Percentiles rank a stretch among this genome's conserved stretches.
phyloP scores from a whole-genome alignment of 2,113 vertebrate species.

The Anolis carolinensis region DNA sequence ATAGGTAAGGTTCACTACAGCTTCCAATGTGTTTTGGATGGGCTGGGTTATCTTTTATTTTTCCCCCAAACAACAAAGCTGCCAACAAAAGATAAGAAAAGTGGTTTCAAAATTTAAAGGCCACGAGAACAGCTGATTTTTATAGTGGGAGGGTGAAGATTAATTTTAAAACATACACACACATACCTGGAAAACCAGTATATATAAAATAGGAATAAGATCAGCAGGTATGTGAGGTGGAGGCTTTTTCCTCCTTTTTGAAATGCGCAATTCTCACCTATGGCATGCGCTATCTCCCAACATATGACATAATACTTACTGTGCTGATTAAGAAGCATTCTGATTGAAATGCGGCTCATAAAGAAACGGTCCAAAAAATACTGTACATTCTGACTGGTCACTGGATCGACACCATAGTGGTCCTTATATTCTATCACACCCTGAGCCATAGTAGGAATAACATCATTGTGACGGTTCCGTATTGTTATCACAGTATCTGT shows the following conservation, averaged over 20 bases:
- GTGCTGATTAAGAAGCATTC: conserved; percentile 98
- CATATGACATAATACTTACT: conserved; percentile 79
- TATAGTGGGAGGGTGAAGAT: neutral
- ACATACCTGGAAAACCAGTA: neutral
- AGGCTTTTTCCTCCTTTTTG: conserved; percentile 3
- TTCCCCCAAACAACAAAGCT: conserved; percentile 95
- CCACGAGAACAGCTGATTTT: neutral
- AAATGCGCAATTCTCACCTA: conserved; percentile 5
- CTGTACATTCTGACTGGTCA: conserved; percentile 96
- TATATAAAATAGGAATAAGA: conserved; percentile 32
- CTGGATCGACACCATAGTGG: conserved; percentile 90
- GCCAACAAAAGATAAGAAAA: conserved; percentile 52
- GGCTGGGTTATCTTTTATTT: conserved; percentile 87
- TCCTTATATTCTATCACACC: conserved; percentile 96
- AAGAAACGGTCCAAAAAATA: conserved; percentile 99
- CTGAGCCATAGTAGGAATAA: conserved; percentile 97
- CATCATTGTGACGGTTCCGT: conserved; percentile 95
- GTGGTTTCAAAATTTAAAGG: conserved; percentile 24
- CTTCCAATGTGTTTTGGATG: conserved; percentile 98
- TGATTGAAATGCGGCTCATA: conserved; percentile 98
- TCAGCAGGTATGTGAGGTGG: neutral
- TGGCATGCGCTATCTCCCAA: neutral
- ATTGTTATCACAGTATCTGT: conserved; percentile 94
- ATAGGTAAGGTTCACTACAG: too few species aligned
- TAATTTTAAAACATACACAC: neutral